Evolutionary conservation across 2,888 invertebrate genomes (phyloP).

Genomic region (Scaptomyza polygonia): DNA sequence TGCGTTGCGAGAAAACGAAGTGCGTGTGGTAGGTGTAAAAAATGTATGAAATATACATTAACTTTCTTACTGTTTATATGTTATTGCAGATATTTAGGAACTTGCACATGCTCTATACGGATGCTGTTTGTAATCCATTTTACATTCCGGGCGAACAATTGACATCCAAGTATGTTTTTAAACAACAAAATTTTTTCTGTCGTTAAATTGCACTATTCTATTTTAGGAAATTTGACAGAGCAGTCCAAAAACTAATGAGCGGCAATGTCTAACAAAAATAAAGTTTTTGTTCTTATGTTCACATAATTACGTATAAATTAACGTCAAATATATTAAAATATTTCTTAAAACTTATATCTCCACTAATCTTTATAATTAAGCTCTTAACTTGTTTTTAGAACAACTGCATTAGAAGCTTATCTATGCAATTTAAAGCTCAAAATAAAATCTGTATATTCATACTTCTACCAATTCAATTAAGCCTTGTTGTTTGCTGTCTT

Average conservation of each 20-base stretch:
- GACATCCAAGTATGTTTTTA: conserved; percentile 89
- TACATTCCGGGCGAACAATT: conserved; percentile 96
- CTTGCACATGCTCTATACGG: conserved; percentile 95
- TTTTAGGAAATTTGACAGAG: conserved; percentile 88
- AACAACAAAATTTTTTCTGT: not conserved
- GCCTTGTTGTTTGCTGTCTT: not conserved
- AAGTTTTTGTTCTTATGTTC: not conserved
- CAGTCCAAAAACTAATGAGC: conserved; percentile 87
- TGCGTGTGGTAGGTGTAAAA: conserved; percentile 89
- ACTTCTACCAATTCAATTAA: not conserved
- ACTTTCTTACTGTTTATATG: conserved; percentile 31
- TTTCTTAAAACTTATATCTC: not conserved
- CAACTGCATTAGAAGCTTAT: not conserved
- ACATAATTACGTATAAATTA: conserved; percentile 5
- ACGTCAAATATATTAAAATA: conserved; percentile 1
- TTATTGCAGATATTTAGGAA: conserved; percentile 91
- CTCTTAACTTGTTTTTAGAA: not conserved
- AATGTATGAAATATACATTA: not conserved
- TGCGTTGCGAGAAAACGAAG: conserved; percentile 95
- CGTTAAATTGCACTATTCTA: conserved; percentile 15
- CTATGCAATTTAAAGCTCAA: not conserved
- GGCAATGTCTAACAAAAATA: conserved; percentile 71
- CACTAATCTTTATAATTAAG: not conserved
- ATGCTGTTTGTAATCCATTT: conserved; percentile 98
- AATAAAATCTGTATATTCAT: not conserved